Conservation (phyloP, 2,113 vertebrate genomes). For the Campylomormyrus numenius region DNA sequence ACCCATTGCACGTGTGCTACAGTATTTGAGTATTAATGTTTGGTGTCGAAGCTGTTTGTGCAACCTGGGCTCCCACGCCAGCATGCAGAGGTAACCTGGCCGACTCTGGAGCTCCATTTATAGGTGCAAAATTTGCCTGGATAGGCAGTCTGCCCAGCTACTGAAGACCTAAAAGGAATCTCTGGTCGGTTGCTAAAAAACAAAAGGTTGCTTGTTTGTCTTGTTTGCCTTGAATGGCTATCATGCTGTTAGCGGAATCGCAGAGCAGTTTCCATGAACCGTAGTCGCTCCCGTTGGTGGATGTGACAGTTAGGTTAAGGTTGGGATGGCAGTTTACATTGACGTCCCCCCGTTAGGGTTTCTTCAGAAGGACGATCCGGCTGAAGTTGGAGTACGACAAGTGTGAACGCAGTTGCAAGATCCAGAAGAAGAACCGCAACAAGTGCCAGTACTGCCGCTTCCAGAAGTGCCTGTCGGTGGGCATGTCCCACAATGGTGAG, state of each 20-base stretch:
- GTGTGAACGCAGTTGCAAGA: constrained; percentile 89
- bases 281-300: neutral
- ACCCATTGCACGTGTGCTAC: neutral
- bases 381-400: constrained; percentile 86
- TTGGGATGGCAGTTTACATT: too few relatives aligned
- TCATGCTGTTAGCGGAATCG: neutral
- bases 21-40: neutral
- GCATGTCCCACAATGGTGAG: constrained; percentile 99
- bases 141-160: neutral
- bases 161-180: neutral
- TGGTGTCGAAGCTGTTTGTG: neutral
- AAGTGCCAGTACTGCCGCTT: constrained; percentile 98
- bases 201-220: neutral
- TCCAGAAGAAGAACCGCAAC: constrained; percentile 97
- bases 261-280: neutral
- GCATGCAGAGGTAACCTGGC: neutral
- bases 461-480: constrained; percentile 95
- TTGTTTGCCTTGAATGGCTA: neutral
- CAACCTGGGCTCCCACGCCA: neutral
- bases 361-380: constrained; percentile 88
- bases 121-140: neutral
- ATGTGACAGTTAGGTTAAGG: neutral
- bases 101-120: neutral
- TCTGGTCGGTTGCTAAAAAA: neutral
- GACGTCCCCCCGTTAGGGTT: constrained; percentile 61